Base-by-base conservation (phyloP, 2,113 vertebrate species). In the Neolamprologus toae region DNA sequence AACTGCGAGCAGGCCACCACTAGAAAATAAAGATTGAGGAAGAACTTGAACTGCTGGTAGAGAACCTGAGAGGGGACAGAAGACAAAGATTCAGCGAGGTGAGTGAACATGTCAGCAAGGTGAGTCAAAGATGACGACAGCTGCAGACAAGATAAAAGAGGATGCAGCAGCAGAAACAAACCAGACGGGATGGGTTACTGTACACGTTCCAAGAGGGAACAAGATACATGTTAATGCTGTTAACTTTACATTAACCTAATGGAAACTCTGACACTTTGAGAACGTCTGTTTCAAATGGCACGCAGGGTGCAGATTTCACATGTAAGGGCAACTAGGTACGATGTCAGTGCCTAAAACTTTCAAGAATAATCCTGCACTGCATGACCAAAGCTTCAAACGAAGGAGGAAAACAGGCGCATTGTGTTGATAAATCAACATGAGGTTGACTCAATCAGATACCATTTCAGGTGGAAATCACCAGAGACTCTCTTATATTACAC, bases 21-120 rank as follows among this genome's bases (percentile, higher is more conserved):
- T 95, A 99, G 97, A 92, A 99, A 99, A 96, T 99, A 99, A 90
- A 99, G 97, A 93, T 99, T 99, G 96, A 99, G 97, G 97, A 99
- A 99, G 97, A 99, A 98, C 97, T 99, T 99, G 98, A 99, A 99
- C 93, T 99, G 98, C 96, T 99, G 98, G 96, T 98, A 99, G 73
- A 99, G 97, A 97, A 99, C 98, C 98, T 99, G 96, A 94, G 97
- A 96, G 26, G 88, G 92, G 80, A 92, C 8, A 90, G 82, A 45
- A 53, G 59, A 84, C 21, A 78, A n/a, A 7, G 81, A 54, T 57
- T 80, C 14, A 61, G 49, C 2, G 31, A 61, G 82, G 42, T 71
- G 84, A 89, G 33, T 11, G 55, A 82, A 82, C 71, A 26, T 61
- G 81, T 91, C 71, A 85, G 47, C 76, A 57, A 89, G 89, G 88